A percentile compares a stretch with the other conserved stretches of the same genome.
These are phyloP conservation scores for Deilephila elpenor DNA, from an alignment of 2,888 invertebrate species.

Conservation along the genomic window DNA sequence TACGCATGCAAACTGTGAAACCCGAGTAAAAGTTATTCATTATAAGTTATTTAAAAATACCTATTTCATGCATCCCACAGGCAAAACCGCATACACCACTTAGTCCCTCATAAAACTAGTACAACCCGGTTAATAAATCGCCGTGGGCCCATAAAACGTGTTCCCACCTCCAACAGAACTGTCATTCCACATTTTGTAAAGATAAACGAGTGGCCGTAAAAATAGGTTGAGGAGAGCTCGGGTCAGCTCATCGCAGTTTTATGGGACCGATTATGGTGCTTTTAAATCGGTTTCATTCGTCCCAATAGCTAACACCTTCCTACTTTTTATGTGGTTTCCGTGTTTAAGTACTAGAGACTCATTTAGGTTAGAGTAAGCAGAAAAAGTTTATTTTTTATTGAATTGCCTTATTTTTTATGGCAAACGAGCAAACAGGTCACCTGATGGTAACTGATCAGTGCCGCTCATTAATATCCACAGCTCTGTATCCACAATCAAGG, in stretches of 20 bases:
- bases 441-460: too few relatives aligned
- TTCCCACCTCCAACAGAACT: slow-evolving; percentile 33
- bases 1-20: too few relatives aligned
- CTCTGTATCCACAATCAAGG: too few relatives aligned
- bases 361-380: too few relatives aligned
- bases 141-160: slow-evolving; percentile 30
- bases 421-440: too few relatives aligned
- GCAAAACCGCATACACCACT: background rate
- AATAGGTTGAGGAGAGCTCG: slow-evolving; percentile 46
- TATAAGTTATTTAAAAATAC: too few relatives aligned
- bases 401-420: too few relatives aligned
- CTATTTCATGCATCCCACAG: too few relatives aligned
- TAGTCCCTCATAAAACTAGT: background rate
- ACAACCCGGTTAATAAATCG: slow-evolving; percentile 21
- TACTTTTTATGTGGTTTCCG: background rate
- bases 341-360: too few relatives aligned
- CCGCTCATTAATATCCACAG: too few relatives aligned
- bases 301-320: background rate
- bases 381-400: too few relatives aligned
- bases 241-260: slow-evolving; percentile 47
- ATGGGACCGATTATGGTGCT: slow-evolving; percentile 55
- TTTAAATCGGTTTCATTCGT: slow-evolving; percentile 38
- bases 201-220: slow-evolving; percentile 60
- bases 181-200: slow-evolving; percentile 45
- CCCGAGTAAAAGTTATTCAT: too few relatives aligned